Evolutionary conservation across 2,113 vertebrate genomes (phyloP), one percentile per base, ranked within the genome.

Genomic region (Rhodinocichla rosea): DNA sequence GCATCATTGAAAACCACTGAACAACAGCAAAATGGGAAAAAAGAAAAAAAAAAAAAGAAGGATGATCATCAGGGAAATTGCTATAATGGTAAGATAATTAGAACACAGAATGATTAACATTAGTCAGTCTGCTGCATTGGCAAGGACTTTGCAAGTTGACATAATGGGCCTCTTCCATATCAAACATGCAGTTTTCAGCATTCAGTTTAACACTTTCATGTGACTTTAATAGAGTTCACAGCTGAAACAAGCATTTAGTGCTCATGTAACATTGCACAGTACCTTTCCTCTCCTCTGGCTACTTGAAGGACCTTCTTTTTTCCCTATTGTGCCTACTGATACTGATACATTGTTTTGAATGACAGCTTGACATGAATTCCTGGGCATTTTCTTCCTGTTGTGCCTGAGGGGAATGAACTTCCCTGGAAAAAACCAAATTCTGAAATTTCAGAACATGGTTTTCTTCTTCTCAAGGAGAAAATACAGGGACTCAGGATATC

Each of bases 21-120:
- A 95, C 80, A 96, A 71, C 94, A 90, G 80, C 57, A 71, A 64
- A 91, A 79, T 10, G 15, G 2, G 1, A 1, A 4, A 5, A 23
- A 27, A 23, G 2, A 3, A 3, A 20, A 24, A 23, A 22, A 28
- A n/a, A 60, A 45, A 49, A 45, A 28, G n/a, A 42, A 2, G 11
- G 39, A 64, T 81, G 53, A 91, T 96, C 83, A 84, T 94, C 86
- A 90, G 83, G 95, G 83, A 96, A 96, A 96, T 94, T 96, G 83
- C 93, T 95, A 90, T 94, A 95, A 95, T 96, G 84, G 87, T 95
- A 68, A 95, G 92, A 93, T 94, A 96, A 97, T 97, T 96, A 96
- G 95, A 89, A 97, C 0, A 0, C 26, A 37, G 90, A 96, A 92
- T 92, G 86, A 96, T 92, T 94, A 96, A 92, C 87, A 83, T 88